Evolutionary conservation across 2,113 vertebrate species (phyloP), one percentile per base, ranked within the genome.

Genomic region (Anoura caudifer): DNA sequence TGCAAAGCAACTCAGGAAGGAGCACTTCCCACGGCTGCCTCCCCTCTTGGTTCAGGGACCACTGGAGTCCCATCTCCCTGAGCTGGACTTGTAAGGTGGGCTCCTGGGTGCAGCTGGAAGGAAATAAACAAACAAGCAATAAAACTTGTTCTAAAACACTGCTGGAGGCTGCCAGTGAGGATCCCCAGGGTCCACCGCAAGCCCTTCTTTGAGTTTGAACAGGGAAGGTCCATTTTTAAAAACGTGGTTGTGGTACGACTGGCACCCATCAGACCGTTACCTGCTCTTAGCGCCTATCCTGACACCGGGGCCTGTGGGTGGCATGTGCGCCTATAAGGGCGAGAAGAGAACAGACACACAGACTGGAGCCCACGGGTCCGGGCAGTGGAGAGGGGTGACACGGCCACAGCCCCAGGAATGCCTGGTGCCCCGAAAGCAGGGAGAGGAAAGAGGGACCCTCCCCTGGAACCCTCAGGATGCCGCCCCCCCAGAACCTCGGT

Each of bases 341-440:
- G 33, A 81, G 22, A n/a, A 38, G 10, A 56, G 31, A 56, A 2
- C 80, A 65, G 1, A 22, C 31, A 52, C 20, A 1, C 3, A 10
- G 10, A 14, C 1, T 13, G n/a, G 12, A 41, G 3, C 8, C 28
- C 22, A 1, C 4, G 6, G 1, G 36, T 26, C 43, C 7, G 0
- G 1, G 80, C 11, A 22, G 2, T 16, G 4, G 72, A 54, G 20
- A 11, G 0, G 9, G 13, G 4, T 1, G 17, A 26, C 0, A 13
- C 0, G 15, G 8, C 26, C 67, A 5, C 65, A 33, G 5, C 11
- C 50, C 14, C 3, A 54, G 33, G 15, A 47, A 1, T 0, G 2
- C 16, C 41, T 3, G 22, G 26, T 38, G 16, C 52, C 45, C 16
- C 15, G 5, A 81, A 12, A 3, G 72, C 31, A 1, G 41, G 26